phyloP scores from a whole-genome alignment of 2,888 invertebrate genomes.

The Exephanes ischioxanthus region DNA sequence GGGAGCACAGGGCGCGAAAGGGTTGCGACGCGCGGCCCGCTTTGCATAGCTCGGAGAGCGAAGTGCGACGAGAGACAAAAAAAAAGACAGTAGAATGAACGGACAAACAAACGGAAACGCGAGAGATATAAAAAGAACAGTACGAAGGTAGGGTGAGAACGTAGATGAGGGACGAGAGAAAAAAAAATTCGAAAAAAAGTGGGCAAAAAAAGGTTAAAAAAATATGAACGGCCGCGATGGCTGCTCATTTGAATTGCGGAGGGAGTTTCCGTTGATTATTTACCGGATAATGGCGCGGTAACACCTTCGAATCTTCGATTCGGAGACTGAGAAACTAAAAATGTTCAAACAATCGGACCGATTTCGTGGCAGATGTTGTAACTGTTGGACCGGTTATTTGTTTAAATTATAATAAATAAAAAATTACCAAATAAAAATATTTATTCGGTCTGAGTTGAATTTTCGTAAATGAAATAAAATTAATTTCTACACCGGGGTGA shows the following conservation, averaged over 20 bases:
- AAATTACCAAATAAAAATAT: too few relatives aligned
- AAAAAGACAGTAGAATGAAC: slow-evolving; percentile 71
- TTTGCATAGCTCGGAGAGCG: slow-evolving; percentile 77
- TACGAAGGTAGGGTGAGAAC: slow-evolving; percentile 53
- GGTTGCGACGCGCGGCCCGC: slow-evolving; percentile 75
- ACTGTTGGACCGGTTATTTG: background rate
- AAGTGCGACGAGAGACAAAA: slow-evolving; percentile 67
- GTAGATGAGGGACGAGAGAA: slow-evolving; percentile 57
- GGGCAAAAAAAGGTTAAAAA: background rate
- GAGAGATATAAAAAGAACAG: slow-evolving; percentile 74
- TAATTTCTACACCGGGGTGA: too few relatives aligned
- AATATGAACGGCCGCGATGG: slow-evolving; percentile 55
- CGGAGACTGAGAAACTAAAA: background rate
- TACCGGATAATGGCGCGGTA: slow-evolving; percentile 13
- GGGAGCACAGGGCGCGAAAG: slow-evolving; percentile 77
- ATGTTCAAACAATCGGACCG: background rate
- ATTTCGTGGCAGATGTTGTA: background rate
- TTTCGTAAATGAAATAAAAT: too few relatives aligned
- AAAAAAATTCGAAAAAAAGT: slow-evolving; percentile 60
- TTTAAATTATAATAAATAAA: too few relatives aligned
- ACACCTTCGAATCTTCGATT: slow-evolving; percentile 16
- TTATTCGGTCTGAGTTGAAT: too few relatives aligned
- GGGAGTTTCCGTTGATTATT: slow-evolving; percentile 4
- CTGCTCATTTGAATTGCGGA: slow-evolving; percentile 81
- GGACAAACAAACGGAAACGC: slow-evolving; percentile 82